phyloP scores from a whole-genome alignment of 2,797 vertebrate genomes.

The Fringilla coelebs region DNA sequence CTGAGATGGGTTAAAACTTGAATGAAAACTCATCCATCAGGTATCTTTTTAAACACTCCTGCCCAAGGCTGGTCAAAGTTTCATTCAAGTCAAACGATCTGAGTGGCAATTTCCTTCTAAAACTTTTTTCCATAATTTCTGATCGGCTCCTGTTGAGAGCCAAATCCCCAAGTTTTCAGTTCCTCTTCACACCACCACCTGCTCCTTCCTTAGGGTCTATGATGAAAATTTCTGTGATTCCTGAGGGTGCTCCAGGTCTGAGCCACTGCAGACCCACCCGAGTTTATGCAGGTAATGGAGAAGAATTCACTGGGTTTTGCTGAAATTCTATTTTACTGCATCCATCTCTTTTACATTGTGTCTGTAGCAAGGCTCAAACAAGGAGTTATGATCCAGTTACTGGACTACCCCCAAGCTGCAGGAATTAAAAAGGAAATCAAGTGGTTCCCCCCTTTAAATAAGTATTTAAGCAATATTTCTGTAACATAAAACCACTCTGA shows the following conservation, averaged over 20 bases:
- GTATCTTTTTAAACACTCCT: not conserved
- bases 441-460: not conserved
- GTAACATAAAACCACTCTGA: slow-evolving; percentile 4
- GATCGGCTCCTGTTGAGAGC: not conserved
- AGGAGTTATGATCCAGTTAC: not conserved
- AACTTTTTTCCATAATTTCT: not conserved
- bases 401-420: not conserved
- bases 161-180: not conserved
- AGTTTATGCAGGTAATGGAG: not conserved
- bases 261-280: not conserved
- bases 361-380: not conserved
- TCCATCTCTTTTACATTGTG: not conserved
- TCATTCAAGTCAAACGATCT: not conserved
- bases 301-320: not conserved
- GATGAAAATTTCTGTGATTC: not conserved
- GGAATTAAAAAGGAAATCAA: not conserved
- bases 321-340: not conserved
- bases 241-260: not conserved
- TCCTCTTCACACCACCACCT: not conserved
- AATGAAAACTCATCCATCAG: not conserved
- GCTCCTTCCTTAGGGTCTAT: not conserved
- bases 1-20: not conserved
- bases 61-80: not conserved
- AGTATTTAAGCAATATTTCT: not conserved
- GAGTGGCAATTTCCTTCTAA: not conserved